Evolutionary conservation across 2,888 invertebrate genomes (phyloP).

Genomic region (Willowsia nigromaculata): DNA sequence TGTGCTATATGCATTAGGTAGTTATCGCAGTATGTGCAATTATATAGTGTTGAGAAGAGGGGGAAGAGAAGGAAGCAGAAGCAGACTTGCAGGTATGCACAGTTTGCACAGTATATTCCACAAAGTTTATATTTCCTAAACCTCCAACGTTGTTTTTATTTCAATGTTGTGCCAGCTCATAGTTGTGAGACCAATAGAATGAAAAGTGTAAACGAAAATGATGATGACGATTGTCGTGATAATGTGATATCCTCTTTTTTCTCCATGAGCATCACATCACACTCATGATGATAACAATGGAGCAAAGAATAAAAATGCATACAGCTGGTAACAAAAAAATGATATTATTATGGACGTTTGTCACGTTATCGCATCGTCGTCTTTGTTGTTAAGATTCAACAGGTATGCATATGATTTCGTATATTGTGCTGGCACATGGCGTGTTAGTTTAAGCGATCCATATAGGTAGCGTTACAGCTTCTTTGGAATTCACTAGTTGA

Average conservation of each 20-base stretch:
- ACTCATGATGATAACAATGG: neutral
- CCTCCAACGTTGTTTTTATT: no score
- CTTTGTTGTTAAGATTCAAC: neutral
- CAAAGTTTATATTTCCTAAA: neutral
- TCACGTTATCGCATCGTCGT: neutral
- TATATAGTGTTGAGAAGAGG: neutral
- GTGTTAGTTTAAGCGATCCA: neutral
- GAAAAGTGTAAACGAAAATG: neutral
- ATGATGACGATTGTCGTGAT: neutral
- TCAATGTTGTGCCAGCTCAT: no score
- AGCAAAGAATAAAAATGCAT: neutral
- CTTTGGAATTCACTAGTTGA: no score
- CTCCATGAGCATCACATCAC: neutral
- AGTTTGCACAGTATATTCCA: neutral
- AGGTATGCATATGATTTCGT: neutral
- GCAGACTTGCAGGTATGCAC: neutral
- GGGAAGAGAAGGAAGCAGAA: neutral
- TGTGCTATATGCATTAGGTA: no score
- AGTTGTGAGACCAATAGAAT: no score
- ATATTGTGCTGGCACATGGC: neutral
- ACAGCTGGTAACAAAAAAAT: neutral
- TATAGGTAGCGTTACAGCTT: neutral
- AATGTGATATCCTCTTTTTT: neutral
- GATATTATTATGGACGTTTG: constrained; percentile 3
- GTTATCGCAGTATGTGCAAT: neutral